Evolutionary conservation across 2,113 vertebrate genomes (phyloP).

Genomic region (Fulmarus glacialis): DNA sequence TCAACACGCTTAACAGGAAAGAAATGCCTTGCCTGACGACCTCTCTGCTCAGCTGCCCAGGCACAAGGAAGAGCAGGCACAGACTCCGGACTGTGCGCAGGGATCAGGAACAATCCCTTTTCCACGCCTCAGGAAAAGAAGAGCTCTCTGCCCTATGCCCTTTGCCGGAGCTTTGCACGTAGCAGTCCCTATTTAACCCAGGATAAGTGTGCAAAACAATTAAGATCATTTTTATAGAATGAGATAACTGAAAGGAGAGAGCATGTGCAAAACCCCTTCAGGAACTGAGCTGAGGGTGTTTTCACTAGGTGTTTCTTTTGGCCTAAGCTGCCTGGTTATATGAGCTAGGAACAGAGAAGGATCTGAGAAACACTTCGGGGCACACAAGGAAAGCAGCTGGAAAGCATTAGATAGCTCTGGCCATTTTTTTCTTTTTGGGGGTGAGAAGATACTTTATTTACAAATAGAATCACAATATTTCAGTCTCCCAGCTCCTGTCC

Average conservation of each 20-base stretch:
- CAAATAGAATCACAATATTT: background rate
- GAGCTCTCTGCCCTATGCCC: background rate
- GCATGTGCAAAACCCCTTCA: background rate
- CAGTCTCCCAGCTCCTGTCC: background rate
- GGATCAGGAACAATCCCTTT: background rate
- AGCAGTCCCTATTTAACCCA: background rate
- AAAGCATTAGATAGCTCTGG: background rate
- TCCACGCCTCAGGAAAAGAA: background rate
- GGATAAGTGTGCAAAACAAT: background rate
- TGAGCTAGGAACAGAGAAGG: background rate
- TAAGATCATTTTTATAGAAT: background rate
- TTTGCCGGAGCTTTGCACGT: accelerated
- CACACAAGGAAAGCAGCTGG: background rate
- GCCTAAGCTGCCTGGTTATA: background rate
- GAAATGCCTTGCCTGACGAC: background rate
- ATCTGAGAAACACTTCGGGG: background rate
- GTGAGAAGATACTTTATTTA: background rate
- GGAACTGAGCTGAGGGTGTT: background rate
- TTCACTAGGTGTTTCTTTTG: background rate
- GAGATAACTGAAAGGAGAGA: background rate
- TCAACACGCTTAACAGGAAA: background rate
- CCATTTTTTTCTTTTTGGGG: background rate
- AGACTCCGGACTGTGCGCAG: background rate
- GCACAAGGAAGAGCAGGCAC: background rate
- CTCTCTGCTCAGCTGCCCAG: background rate